These are phyloP conservation scores for Zeuzera pyrina DNA, from an alignment of 2,888 invertebrate species.

Conservation along the genomic window DNA sequence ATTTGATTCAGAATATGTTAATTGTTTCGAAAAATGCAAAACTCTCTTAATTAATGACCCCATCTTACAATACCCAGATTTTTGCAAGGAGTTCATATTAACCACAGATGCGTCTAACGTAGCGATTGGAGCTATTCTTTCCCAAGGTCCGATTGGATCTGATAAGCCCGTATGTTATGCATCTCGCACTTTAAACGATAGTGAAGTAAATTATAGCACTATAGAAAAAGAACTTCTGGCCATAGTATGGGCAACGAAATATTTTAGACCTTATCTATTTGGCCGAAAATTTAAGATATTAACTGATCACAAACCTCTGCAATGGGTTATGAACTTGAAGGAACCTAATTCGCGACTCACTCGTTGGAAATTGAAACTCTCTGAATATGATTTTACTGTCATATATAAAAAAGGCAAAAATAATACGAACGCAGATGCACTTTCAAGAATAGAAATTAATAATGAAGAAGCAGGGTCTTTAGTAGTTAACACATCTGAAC, in stretches of 20 bases:
- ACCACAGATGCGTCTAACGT: slow-evolving; percentile 11
- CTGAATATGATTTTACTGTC: slow-evolving; percentile 18
- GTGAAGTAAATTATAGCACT: slow-evolving; percentile 7
- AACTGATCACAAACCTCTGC: slow-evolving; percentile 14
- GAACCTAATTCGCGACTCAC: slow-evolving; percentile 17
- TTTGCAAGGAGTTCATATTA: slow-evolving; percentile 4
- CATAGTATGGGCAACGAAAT: slow-evolving; percentile 7
- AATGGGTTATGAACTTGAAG: slow-evolving; percentile 13
- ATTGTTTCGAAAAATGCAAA: slow-evolving; percentile 6
- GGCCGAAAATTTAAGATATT: slow-evolving; percentile 16
- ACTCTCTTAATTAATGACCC: slow-evolving; percentile 6
- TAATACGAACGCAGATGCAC: slow-evolving; percentile 15
- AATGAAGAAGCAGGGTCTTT: slow-evolving; percentile 9
- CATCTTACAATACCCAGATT: slow-evolving; percentile 3
- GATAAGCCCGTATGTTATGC: slow-evolving; percentile 5
- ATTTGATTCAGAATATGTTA: slow-evolving; percentile 15
- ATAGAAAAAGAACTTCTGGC: slow-evolving; percentile 11
- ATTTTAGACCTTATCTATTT: slow-evolving; percentile 14
- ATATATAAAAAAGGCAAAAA: slow-evolving; percentile 6
- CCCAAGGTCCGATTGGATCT: slow-evolving; percentile 10
- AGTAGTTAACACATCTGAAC: slow-evolving; percentile 6
- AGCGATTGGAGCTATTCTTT: slow-evolving; percentile 11
- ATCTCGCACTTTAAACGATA: neutral
- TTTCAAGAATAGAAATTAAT: slow-evolving; percentile 13
- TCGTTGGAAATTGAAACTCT: slow-evolving; percentile 17